phyloP scores from a whole-genome alignment of 2,797 vertebrate species.

The Peromyscus aztecus region DNA sequence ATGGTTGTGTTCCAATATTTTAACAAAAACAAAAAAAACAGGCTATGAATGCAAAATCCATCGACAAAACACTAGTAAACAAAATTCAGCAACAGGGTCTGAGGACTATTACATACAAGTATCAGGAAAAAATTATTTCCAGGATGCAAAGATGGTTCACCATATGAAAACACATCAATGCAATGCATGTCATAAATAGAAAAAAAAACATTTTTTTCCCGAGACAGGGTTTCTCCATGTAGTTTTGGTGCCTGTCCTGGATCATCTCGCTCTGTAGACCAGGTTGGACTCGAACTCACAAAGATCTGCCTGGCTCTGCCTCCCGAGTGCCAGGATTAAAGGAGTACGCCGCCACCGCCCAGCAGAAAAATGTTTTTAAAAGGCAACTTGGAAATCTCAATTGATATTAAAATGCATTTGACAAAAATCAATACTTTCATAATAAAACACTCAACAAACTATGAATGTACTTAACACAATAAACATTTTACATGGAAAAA shows the following conservation, averaged over 20 bases:
- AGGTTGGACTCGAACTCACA: too few species aligned
- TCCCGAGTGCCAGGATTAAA: too few species aligned
- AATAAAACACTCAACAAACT: not conserved
- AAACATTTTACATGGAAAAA: not conserved
- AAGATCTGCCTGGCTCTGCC: too few species aligned
- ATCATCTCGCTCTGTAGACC: too few species aligned
- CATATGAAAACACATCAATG: not conserved
- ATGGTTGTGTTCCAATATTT: not conserved
- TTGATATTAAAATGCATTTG: not conserved
- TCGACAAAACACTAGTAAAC: not conserved
- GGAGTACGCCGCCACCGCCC: too few species aligned
- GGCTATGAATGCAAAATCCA: not conserved
- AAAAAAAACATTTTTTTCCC: not conserved
- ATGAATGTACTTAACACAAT: not conserved
- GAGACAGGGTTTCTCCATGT: too few species aligned
- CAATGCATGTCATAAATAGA: not conserved
- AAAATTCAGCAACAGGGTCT: not conserved
- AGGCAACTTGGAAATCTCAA: not conserved
- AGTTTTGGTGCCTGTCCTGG: too few species aligned
- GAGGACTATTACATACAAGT: not conserved
- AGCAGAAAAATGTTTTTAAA: not conserved
- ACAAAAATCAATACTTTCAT: not conserved
- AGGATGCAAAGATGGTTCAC: conserved; percentile 10
- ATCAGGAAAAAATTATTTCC: not conserved
- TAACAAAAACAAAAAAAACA: not conserved